phyloP scores from a whole-genome alignment of 2,888 invertebrate genomes.

The Argyra leucocephala region DNA sequence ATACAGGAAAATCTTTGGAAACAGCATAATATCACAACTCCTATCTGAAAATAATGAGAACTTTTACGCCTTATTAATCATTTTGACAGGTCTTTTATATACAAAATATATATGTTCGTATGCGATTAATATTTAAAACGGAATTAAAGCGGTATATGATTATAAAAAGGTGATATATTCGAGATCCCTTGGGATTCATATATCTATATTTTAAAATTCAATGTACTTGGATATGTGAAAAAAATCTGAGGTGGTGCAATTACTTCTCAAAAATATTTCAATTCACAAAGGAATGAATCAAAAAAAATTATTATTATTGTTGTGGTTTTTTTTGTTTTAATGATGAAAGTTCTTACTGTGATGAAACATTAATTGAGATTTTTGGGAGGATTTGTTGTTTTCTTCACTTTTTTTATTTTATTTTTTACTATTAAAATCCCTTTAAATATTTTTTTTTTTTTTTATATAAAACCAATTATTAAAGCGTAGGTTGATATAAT shows the following conservation, averaged over 20 bases:
- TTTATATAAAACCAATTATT: background rate
- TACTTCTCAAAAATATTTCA: background rate
- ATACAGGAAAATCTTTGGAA: background rate
- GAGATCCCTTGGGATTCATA: background rate
- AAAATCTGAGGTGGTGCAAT: background rate
- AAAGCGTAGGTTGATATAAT: background rate
- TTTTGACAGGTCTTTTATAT: conserved; percentile 5
- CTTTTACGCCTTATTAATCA: conserved; percentile 10
- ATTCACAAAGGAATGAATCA: background rate
- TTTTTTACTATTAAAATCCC: too few species aligned
- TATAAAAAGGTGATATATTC: background rate
- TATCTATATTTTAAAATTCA: background rate
- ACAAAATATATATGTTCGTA: too few species aligned
- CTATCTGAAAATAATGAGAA: conserved; percentile 8
- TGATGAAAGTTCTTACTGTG: background rate
- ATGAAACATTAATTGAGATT: background rate
- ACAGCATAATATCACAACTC: background rate
- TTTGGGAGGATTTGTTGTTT: background rate
- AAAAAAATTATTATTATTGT: too few species aligned
- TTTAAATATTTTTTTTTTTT: too few species aligned
- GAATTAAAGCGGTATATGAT: background rate
- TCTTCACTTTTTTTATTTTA: too few species aligned
- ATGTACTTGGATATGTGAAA: background rate
- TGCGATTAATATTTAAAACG: background rate
- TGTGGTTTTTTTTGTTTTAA: background rate